Evolutionary conservation across 2,113 vertebrate genomes (phyloP).

Genomic region (Lagopus leucura): DNA sequence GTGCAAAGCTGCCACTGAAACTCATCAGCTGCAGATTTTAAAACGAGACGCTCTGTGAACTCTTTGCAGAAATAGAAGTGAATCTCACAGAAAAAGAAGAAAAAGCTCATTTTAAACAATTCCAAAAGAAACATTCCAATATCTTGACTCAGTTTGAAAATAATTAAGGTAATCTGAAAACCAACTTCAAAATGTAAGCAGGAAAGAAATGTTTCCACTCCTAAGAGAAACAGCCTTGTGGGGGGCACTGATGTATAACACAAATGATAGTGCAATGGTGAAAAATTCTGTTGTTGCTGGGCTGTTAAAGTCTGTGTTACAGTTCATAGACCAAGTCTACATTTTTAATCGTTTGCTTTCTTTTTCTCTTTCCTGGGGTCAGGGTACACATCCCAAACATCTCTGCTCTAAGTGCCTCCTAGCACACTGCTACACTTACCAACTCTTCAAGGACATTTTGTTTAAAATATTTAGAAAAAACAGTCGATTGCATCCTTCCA

Average conservation of each 20-base stretch:
- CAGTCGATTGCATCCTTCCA: background rate
- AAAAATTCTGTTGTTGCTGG: background rate
- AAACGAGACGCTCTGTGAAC: background rate
- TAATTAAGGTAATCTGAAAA: constrained; percentile 49
- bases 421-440: background rate
- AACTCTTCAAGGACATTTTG: constrained; percentile 23
- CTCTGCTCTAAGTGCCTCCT: constrained; percentile 31
- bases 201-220: background rate
- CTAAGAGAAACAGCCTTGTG: constrained; percentile 27
- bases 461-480: background rate
- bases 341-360: constrained; percentile 8
- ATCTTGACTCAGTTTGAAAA: constrained; percentile 45
- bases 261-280: background rate
- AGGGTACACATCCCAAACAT: background rate
- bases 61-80: background rate
- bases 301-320: background rate
- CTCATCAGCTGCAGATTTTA: background rate
- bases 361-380: background rate
- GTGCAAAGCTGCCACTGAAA: background rate
- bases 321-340: background rate
- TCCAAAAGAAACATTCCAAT: constrained; percentile 60
- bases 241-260: background rate
- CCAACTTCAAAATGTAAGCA: constrained; percentile 1
- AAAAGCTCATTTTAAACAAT: constrained; percentile 2
- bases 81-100: constrained; percentile 2